These are phyloP conservation scores for Silurus aristotelis DNA, from an alignment of 2,797 vertebrate species.

Conservation along the genomic window DNA sequence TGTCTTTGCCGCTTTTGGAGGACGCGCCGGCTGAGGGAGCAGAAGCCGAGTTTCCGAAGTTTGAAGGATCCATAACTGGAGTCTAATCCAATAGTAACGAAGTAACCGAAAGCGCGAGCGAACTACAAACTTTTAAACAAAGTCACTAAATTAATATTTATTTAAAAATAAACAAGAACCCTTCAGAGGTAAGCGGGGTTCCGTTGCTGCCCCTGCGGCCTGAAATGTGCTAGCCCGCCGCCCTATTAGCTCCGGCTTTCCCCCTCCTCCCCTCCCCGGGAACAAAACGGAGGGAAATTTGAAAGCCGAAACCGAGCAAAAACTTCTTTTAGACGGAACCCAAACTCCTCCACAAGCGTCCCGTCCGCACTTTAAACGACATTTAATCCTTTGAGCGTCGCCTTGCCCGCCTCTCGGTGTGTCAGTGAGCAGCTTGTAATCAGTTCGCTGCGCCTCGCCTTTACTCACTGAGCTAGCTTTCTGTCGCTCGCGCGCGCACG, in stretches of 20 bases:
- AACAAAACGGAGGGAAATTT: slow-evolving; percentile 79
- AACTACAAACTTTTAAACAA: background rate
- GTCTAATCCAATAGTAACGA: background rate
- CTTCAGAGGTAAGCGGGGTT: slow-evolving; percentile 29
- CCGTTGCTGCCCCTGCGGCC: slow-evolving; percentile 17
- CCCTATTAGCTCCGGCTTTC: slow-evolving; percentile 1
- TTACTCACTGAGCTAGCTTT: background rate
- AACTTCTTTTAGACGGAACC: background rate
- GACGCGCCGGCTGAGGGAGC: slow-evolving; percentile 58
- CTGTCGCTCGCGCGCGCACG: background rate
- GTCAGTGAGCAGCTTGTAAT: background rate
- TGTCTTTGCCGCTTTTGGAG: slow-evolving; percentile 74
- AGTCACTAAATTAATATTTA: background rate
- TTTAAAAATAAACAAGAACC: no score
- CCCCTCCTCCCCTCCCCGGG: slow-evolving; percentile 1
- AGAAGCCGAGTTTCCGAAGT: slow-evolving; percentile 70
- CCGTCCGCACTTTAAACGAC: background rate
- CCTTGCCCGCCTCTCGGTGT: background rate
- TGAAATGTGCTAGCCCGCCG: slow-evolving; percentile 1
- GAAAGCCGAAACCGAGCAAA: slow-evolving; percentile 28
- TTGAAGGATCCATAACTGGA: slow-evolving; percentile 70
- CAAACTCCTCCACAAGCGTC: background rate
- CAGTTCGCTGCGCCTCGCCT: background rate
- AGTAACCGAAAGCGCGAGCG: background rate
- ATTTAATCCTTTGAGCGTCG: background rate